A percentile compares a stretch with the other conserved stretches of the same genome.
phyloP scores from a whole-genome alignment of 1,140 invertebrate genomes.

The Dolichoris vasculosae region DNA sequence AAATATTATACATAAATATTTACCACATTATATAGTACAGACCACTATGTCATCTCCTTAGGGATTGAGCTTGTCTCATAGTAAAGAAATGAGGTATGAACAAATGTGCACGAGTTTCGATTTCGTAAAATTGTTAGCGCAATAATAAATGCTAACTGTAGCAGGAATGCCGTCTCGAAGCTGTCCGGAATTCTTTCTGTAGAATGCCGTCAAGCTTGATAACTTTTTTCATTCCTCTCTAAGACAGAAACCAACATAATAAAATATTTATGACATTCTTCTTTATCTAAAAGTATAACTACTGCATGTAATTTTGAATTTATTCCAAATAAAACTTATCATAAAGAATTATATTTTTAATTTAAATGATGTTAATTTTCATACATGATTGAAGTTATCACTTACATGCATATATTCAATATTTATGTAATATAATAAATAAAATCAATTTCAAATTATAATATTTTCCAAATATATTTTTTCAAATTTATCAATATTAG shows the following conservation, averaged over 20 bases:
- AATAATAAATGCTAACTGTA: not conserved
- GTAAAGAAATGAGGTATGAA: too few relatives aligned
- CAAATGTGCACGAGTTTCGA: not conserved
- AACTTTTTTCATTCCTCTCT: not conserved
- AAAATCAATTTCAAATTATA: too few relatives aligned
- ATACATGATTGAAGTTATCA: too few relatives aligned
- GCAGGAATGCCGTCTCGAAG: not conserved
- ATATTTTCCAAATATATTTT: too few relatives aligned
- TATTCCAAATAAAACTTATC: too few relatives aligned
- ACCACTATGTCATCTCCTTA: not conserved
- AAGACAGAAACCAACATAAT: not conserved
- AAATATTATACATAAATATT: not conserved
- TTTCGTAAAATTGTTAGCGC: not conserved
- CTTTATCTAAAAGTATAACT: too few relatives aligned
- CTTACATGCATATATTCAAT: too few relatives aligned
- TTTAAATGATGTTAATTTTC: too few relatives aligned
- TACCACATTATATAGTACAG: not conserved
- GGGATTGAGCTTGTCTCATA: not conserved
- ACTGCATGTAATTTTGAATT: too few relatives aligned
- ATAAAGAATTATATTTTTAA: too few relatives aligned
- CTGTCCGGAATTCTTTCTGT: not conserved
- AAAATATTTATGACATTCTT: not conserved
- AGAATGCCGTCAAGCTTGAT: not conserved
- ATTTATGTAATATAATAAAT: too few relatives aligned
- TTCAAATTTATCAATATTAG: too few relatives aligned